Base-by-base conservation (phyloP, 2,797 vertebrate genomes). In the Xenops minutus region DNA sequence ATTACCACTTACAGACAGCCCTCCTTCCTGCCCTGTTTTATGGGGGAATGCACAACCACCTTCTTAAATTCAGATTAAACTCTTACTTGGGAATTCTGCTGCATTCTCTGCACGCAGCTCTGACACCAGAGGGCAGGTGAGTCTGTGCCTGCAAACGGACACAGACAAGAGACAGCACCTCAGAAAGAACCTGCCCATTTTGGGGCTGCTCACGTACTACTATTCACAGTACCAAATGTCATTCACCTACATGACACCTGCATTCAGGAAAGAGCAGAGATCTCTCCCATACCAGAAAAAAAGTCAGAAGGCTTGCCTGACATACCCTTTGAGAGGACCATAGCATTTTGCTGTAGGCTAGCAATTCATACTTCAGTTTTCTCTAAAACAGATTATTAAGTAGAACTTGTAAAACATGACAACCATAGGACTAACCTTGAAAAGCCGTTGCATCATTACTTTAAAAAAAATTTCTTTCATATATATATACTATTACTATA, bases 1-100 rank as follows among this genome's bases (percentile, higher is more conserved):
- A 22, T 27, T 2, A 22, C 3, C 30, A 12, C 56, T 58, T 52
- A 51, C 0, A 79, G 19, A 36, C 4, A n/a, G 10, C 30, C 8
- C 32, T 56, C 21, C 34, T 22, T 63, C 67, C 23, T 29, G 12
- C 12, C 22, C 48, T 43, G 14, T 14, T 88, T 37, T 23, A 14
- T 3, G 19, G 16, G 6, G 7, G 3, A 26, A 18, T 4, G 7
- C 26, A 34, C 9, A 80, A 74, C 4, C 69, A 56, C 39, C 14
- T 43, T 34, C 26, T 17, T 11, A 54, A 11, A 4, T 5, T 49
- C 15, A 37, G 15, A 43, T 30, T 7, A 14, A 76, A 19, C 22
- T 10, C 19, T 61, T 26, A 6, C 12, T 34, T 13, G 17, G 27
- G 27, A 39, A 29, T 18, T 37, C 51, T 29, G 3, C 7, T 24